Evolutionary conservation across 2,797 vertebrate species (phyloP).

Genomic region (Microctenopoma steveboyesi): DNA sequence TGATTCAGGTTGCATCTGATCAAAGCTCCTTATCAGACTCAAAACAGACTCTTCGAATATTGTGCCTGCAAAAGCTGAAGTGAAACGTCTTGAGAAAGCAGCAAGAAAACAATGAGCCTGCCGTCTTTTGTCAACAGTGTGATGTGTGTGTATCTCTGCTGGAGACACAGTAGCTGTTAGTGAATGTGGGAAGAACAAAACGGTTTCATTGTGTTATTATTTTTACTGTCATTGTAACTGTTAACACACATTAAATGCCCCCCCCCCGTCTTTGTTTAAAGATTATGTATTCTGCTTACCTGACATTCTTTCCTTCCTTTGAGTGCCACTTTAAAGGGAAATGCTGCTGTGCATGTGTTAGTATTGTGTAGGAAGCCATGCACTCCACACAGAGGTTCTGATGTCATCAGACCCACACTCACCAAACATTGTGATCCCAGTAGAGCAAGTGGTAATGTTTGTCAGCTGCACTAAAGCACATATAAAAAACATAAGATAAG

Average conservation of each 20-base stretch:
- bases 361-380: neutral
- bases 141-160: neutral
- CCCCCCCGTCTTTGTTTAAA: neutral
- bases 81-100: conserved; percentile 7
- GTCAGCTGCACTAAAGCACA: neutral
- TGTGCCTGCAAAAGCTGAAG: conserved; percentile 5
- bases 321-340: conserved; percentile 39
- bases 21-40: neutral
- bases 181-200: neutral
- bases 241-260: neutral
- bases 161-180: neutral
- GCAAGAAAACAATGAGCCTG: neutral
- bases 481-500: no score
- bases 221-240: conserved; percentile 1
- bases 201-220: neutral
- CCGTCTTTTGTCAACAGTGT: neutral
- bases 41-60: neutral
- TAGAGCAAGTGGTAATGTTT: conserved; percentile 9
- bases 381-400: conserved; percentile 6
- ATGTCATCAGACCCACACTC: conserved; percentile 1
- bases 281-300: neutral
- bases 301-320: neutral
- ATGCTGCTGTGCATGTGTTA: conserved; percentile 16
- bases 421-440: conserved; percentile 1
- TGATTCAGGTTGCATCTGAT: neutral